Percentiles rank a stretch among this genome's conserved stretches.
phyloP scores from a whole-genome alignment of 2,113 vertebrate genomes.

The Connochaetes taurinus region DNA sequence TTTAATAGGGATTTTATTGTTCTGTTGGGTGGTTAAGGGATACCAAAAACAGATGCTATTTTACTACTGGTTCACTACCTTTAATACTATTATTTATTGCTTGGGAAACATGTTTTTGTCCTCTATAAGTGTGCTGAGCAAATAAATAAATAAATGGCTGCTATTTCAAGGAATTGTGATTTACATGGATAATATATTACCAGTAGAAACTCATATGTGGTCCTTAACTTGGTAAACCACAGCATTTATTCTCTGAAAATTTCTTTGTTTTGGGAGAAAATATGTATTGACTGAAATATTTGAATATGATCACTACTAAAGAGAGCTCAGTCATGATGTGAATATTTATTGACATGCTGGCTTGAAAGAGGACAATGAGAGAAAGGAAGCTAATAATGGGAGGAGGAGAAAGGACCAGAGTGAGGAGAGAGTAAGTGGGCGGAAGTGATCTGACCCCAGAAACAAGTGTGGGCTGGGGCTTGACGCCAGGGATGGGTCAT shows the following conservation, averaged over 20 bases:
- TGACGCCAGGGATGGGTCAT: rapidly evolving
- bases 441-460: not conserved
- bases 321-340: not conserved
- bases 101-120: not conserved
- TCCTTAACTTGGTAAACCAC: not conserved
- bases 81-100: not conserved
- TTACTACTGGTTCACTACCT: not conserved
- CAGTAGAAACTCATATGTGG: not conserved
- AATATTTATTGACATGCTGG: not conserved
- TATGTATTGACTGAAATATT: not conserved
- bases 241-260: not conserved
- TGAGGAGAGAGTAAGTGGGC: not conserved
- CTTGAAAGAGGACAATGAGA: not conserved
- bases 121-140: not conserved
- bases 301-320: not conserved
- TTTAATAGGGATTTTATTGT: not conserved
- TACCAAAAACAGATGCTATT: not conserved
- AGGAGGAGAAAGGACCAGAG: rapidly evolving
- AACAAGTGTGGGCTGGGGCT: rapidly evolving
- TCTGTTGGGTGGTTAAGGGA: not conserved
- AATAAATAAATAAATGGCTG: not conserved
- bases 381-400: not conserved
- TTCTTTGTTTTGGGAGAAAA: not conserved
- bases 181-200: not conserved
- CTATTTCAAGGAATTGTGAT: not conserved